Conservation (phyloP, 2,888 invertebrate genomes). For the Cephus nigrinus region DNA sequence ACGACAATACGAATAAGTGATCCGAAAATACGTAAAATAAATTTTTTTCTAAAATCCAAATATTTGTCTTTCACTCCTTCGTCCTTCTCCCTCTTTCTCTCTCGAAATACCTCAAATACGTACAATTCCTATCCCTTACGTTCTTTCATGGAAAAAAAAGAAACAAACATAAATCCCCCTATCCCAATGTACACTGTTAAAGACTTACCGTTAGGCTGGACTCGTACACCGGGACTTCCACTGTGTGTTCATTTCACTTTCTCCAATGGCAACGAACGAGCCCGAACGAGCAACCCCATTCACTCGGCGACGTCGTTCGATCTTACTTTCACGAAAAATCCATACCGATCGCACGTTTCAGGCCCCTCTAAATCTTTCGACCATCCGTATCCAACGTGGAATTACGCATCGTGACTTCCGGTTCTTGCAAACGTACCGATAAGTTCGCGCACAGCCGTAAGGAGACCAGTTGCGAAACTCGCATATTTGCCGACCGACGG, state of each 20-base stretch:
- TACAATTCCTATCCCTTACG: background rate
- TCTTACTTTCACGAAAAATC: background rate
- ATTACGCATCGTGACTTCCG: background rate
- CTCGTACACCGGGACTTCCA: background rate
- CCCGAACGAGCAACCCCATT: too few species aligned
- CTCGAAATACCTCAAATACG: background rate
- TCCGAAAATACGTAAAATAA: background rate
- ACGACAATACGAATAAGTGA: background rate
- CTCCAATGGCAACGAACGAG: background rate
- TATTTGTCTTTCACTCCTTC: background rate
- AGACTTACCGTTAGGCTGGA: background rate
- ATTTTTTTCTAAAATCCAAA: background rate
- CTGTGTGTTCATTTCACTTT: background rate
- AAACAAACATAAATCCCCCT: background rate
- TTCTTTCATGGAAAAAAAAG: background rate
- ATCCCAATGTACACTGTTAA: background rate
- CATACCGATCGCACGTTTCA: background rate
- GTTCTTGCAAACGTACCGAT: background rate
- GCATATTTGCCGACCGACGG: background rate
- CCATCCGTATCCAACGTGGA: background rate
- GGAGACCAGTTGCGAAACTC: background rate
- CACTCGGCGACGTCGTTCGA: background rate
- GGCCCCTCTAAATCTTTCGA: background rate
- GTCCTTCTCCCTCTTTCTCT: too few species aligned
- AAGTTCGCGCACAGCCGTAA: background rate